phyloP scores from a whole-genome alignment of 2,797 vertebrate genomes.

The Vespertilio murinus region DNA sequence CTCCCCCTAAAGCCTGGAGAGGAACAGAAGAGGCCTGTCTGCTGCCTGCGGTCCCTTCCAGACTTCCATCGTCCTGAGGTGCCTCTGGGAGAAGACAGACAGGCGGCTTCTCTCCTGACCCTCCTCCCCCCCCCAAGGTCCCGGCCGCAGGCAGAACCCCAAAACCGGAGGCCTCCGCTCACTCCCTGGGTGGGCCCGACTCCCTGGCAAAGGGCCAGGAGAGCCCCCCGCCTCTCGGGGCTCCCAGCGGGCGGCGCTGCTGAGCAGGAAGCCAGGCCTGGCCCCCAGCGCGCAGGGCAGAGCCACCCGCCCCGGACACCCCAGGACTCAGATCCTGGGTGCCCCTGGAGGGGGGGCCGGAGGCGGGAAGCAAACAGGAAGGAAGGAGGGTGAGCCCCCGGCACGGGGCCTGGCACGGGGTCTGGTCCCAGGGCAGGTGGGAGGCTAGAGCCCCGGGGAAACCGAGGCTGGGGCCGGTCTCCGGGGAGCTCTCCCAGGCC shows the following conservation, averaged over 20 bases:
- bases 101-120: background rate
- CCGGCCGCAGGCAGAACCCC: background rate
- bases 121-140: background rate
- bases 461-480: background rate
- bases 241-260: too few relatives aligned
- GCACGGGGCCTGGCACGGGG: background rate
- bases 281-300: background rate
- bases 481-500: background rate
- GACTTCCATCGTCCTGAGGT: background rate
- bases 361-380: background rate
- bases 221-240: background rate
- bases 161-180: background rate
- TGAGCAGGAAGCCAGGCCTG: background rate
- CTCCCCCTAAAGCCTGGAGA: background rate
- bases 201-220: background rate
- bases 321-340: background rate
- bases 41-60: background rate
- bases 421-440: background rate
- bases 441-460: background rate
- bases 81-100: background rate
- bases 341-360: background rate
- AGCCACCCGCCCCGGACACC: background rate
- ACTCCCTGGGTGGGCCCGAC: background rate
- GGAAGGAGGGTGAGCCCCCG: background rate
- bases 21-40: background rate